These are phyloP conservation scores for Elysia chlorotica DNA, from an alignment of 1,140 invertebrate genomes.

Conservation along the genomic window DNA sequence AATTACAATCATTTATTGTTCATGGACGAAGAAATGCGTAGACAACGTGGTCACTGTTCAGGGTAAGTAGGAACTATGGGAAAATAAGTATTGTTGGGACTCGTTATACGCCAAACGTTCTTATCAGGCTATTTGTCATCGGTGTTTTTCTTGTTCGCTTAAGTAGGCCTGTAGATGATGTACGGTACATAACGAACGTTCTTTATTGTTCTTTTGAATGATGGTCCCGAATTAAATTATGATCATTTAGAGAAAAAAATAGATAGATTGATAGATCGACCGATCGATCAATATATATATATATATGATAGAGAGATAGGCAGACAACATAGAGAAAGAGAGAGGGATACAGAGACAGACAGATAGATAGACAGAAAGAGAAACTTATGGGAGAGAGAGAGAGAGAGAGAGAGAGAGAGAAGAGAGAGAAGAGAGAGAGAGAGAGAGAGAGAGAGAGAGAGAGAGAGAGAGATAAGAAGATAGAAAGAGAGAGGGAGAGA, in stretches of 20 bases:
- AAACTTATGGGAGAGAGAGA: background rate
- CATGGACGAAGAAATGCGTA: too few relatives aligned
- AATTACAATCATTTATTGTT: too few relatives aligned
- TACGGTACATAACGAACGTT: background rate
- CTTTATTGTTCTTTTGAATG: background rate
- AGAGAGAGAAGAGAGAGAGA: background rate
- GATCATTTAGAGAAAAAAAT: conserved; percentile 61
- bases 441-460: background rate
- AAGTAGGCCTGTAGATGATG: background rate
- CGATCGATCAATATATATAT: background rate
- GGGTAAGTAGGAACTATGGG: too few relatives aligned
- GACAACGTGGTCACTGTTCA: too few relatives aligned
- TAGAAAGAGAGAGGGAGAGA: background rate
- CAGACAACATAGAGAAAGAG: background rate
- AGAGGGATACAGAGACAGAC: background rate
- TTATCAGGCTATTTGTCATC: too few relatives aligned
- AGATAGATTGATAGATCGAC: background rate
- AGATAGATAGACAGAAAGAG: conserved; percentile 6
- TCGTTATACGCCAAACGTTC: too few relatives aligned
- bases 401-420: background rate
- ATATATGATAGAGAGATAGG: background rate
- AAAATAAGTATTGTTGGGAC: too few relatives aligned
- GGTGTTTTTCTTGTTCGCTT: too few relatives aligned
- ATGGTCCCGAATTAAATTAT: background rate
- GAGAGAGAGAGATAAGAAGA: background rate